Evolutionary conservation across 1,140 invertebrate genomes (phyloP).

Genomic region (Hormaphis cornu): DNA sequence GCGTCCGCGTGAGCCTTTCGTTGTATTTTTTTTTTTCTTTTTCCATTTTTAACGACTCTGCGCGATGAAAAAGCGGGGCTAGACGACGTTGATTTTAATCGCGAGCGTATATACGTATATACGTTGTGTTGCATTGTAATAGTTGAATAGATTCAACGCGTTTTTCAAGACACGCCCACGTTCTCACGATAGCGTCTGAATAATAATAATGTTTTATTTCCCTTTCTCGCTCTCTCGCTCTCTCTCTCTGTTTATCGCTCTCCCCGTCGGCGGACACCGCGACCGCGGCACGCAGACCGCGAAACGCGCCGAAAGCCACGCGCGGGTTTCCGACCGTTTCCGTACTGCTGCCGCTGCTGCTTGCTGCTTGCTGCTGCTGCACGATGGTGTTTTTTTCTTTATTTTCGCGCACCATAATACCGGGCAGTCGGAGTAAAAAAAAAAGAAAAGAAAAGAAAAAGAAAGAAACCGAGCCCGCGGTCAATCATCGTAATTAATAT

Average conservation of each 20-base stretch:
- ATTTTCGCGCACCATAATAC: background rate
- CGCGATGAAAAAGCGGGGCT: constrained; percentile 6
- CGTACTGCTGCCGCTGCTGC: too few relatives aligned
- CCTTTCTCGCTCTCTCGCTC: too few relatives aligned
- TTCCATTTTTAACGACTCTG: constrained; percentile 8
- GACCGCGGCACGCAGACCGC: background rate
- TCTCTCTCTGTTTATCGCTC: too few relatives aligned
- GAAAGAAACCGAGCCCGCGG: background rate
- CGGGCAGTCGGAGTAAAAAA: background rate
- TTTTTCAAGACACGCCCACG: constrained; percentile 24
- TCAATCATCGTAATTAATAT: constrained; percentile 17
- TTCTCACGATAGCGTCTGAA: constrained; percentile 28
- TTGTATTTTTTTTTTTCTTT: background rate
- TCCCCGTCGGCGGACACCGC: constrained; percentile 4
- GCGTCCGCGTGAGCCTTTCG: background rate
- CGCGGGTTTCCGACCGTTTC: background rate
- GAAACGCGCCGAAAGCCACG: constrained; percentile 4
- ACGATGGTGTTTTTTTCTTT: background rate
- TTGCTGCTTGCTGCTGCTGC: too few relatives aligned
- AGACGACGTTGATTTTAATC: constrained; percentile 25
- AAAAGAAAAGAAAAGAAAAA: background rate
- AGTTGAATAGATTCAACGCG: constrained; percentile 20
- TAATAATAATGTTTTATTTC: too few relatives aligned
- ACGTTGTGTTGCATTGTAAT: too few relatives aligned
- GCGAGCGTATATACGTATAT: too few relatives aligned